Conservation (phyloP, 2,113 vertebrate genomes). For the Lepus americanus region DNA sequence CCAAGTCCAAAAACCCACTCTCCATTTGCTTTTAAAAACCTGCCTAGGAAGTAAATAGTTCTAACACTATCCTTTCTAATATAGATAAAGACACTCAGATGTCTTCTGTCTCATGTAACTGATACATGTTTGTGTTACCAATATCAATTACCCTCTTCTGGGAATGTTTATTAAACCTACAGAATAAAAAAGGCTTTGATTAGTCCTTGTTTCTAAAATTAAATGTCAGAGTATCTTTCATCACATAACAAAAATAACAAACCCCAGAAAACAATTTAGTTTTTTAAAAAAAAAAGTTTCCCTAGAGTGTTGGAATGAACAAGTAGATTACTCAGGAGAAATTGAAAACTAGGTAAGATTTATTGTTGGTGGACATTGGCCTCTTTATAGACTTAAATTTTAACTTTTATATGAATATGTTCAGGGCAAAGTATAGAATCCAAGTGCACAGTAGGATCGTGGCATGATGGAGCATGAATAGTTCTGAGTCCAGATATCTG, state of each 20-base stretch:
- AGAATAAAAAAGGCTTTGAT: not conserved
- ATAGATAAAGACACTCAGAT: not conserved
- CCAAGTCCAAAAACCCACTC: too few relatives aligned
- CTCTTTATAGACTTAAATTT: conserved; percentile 50
- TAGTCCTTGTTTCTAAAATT: not conserved
- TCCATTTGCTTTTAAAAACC: too few relatives aligned
- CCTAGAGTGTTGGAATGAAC: not conserved
- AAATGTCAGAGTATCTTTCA: not conserved
- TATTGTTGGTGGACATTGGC: conserved; percentile 41
- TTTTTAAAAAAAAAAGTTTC: not conserved
- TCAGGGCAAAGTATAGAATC: conserved; percentile 51
- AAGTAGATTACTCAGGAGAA: not conserved
- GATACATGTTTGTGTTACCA: not conserved
- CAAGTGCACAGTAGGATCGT: not conserved
- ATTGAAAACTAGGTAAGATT: not conserved
- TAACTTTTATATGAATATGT: conserved; percentile 47
- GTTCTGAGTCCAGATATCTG: not conserved
- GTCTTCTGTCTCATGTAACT: not conserved
- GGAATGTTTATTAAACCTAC: not conserved
- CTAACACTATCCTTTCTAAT: not conserved
- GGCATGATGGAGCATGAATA: not conserved
- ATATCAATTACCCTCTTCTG: not conserved
- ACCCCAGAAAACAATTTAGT: too few relatives aligned
- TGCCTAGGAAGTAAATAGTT: not conserved
- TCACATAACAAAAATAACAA: not conserved